Conservation (phyloP, 2,113 vertebrate species). For the Xyrauchen texanus region DNA sequence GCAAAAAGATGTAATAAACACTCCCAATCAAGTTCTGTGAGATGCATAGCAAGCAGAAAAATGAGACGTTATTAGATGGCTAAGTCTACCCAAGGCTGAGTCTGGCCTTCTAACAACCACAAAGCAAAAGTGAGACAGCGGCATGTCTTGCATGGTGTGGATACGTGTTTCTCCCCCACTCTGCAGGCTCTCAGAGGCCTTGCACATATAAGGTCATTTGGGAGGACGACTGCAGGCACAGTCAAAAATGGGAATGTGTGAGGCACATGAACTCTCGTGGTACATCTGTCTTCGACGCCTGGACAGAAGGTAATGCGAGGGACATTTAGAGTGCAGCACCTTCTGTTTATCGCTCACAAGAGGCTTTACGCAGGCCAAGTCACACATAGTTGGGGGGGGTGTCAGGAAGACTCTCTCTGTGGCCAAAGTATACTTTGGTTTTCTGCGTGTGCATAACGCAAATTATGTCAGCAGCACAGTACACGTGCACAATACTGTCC, state of each 20-base stretch:
- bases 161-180: constrained; percentile 70
- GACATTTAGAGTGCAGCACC: constrained; percentile 66
- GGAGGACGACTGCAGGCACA: constrained; percentile 75
- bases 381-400: background rate
- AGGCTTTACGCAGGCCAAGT: background rate
- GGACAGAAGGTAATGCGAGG: constrained; percentile 60
- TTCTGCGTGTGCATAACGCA: no score
- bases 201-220: constrained; percentile 93
- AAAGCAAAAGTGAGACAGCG: constrained; percentile 47
- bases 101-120: constrained; percentile 53
- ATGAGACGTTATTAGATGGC: background rate
- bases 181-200: constrained; percentile 58
- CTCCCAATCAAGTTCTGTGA: constrained; percentile 85
- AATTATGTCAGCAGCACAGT: no score
- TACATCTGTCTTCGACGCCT: constrained; percentile 70
- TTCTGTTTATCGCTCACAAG: constrained; percentile 55
- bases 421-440: no score
- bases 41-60: constrained; percentile 71
- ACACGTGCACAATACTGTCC: no score
- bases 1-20: constrained; percentile 92
- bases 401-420: background rate
- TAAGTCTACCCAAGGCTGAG: background rate
- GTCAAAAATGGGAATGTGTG: constrained; percentile 68
- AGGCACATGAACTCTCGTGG: constrained; percentile 46
- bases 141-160: constrained; percentile 67